These are phyloP conservation scores for Cryptoblepharus egeriae DNA, from an alignment of 2,797 vertebrate genomes.

Conservation along the genomic window DNA sequence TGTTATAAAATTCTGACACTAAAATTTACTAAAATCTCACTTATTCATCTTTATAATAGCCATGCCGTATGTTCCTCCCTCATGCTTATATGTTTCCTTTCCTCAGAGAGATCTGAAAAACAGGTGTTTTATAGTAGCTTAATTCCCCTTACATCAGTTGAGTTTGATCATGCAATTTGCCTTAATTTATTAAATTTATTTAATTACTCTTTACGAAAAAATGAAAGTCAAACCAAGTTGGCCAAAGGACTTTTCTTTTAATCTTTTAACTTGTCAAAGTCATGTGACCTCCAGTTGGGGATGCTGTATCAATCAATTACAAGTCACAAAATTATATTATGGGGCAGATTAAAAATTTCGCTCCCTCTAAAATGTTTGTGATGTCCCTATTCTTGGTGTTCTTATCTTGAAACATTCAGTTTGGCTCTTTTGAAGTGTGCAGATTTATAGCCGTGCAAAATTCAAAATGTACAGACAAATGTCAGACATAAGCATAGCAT, in stretches of 20 bases:
- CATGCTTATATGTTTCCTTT: not conserved
- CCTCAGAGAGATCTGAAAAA: slow-evolving; percentile 13
- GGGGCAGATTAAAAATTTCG: not conserved
- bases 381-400: not conserved
- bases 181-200: slow-evolving; percentile 25
- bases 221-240: slow-evolving; percentile 24
- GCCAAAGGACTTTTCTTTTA: slow-evolving; percentile 19
- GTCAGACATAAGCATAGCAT: not conserved
- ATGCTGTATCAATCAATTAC: not conserved
- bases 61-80: not conserved
- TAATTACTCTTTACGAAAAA: slow-evolving; percentile 12
- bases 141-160: slow-evolving; percentile 24
- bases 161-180: slow-evolving; percentile 13
- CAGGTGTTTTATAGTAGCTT: slow-evolving; percentile 25
- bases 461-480: not conserved
- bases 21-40: slow-evolving; percentile 7
- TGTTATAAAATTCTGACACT: not conserved
- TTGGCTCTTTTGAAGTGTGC: not conserved
- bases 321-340: not conserved
- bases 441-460: not conserved
- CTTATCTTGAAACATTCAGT: not conserved
- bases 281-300: not conserved
- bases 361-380: not conserved
- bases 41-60: slow-evolving; percentile 16
- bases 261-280: not conserved